Conservation (phyloP, 2,113 vertebrate genomes). For the Terrapene triunguis region DNA sequence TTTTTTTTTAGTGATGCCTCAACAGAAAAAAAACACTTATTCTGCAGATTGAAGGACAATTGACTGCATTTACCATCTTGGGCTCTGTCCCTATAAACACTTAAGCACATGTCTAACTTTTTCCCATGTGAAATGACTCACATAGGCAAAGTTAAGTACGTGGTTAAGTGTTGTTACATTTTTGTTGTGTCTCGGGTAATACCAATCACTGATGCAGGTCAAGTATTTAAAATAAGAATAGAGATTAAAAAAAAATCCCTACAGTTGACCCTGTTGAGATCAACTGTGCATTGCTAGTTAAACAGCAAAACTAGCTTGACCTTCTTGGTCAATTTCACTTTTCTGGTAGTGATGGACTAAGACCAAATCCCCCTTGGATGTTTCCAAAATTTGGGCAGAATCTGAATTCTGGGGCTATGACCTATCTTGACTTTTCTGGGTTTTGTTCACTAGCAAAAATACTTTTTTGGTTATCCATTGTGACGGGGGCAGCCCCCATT, state of each 20-base stretch:
- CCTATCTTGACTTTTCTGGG: not conserved
- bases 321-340: not conserved
- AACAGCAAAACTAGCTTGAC: not conserved
- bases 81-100: not conserved
- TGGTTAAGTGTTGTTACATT: not conserved
- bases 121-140: not conserved
- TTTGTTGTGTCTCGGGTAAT: not conserved
- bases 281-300: not conserved
- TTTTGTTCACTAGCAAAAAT: not conserved
- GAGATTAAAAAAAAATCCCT: not conserved
- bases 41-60: not conserved
- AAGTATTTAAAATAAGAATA: not conserved
- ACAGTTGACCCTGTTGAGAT: not conserved
- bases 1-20: not conserved
- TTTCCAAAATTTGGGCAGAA: not conserved
- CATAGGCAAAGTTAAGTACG: not conserved
- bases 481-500: not conserved
- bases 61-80: not conserved
- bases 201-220: not conserved
- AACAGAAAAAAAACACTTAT: not conserved
- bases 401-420: not conserved
- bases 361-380: not conserved
- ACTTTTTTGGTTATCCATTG: not conserved
- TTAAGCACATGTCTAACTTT: not conserved
- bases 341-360: not conserved